A percentile compares a stretch with the other conserved stretches of the same genome.
Conservation (phyloP, 2,888 invertebrate species). For the Cryptophagus acutangulus region DNA sequence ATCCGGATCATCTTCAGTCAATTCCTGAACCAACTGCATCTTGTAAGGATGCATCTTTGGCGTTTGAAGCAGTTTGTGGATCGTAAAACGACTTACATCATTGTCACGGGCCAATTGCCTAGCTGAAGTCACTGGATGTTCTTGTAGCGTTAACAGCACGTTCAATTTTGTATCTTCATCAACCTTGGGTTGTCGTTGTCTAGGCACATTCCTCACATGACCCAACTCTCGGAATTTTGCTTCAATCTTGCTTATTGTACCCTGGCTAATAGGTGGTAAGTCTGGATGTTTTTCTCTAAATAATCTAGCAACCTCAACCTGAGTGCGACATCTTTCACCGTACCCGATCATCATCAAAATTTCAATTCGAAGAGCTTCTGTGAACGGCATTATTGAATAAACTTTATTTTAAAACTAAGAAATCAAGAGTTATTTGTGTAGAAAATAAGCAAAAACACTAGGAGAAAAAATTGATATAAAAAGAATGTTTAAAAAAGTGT, state of each 20-base stretch:
- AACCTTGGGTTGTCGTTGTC: neutral
- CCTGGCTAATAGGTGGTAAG: neutral
- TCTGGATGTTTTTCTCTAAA: neutral
- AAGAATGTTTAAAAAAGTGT: too few relatives aligned
- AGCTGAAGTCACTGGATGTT: neutral
- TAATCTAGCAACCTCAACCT: neutral
- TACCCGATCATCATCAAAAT: neutral
- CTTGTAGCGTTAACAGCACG: neutral
- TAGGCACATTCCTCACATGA: neutral
- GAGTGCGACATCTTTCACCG: neutral
- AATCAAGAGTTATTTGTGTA: too few relatives aligned
- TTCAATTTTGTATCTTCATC: neutral
- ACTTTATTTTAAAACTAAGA: neutral
- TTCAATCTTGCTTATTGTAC: neutral
- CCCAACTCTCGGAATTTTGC: neutral
- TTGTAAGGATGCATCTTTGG: slow-evolving; percentile 1
- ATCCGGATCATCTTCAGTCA: neutral
- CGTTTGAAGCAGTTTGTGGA: neutral
- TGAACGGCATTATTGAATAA: neutral
- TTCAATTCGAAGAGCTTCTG: neutral
- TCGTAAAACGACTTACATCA: neutral
- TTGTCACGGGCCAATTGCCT: neutral
- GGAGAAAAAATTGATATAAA: too few relatives aligned
- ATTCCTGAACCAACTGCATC: neutral
- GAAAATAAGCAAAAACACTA: too few relatives aligned